Evolutionary conservation across 2,888 invertebrate species (phyloP).

Genomic region (Drosophila peninsularis): DNA sequence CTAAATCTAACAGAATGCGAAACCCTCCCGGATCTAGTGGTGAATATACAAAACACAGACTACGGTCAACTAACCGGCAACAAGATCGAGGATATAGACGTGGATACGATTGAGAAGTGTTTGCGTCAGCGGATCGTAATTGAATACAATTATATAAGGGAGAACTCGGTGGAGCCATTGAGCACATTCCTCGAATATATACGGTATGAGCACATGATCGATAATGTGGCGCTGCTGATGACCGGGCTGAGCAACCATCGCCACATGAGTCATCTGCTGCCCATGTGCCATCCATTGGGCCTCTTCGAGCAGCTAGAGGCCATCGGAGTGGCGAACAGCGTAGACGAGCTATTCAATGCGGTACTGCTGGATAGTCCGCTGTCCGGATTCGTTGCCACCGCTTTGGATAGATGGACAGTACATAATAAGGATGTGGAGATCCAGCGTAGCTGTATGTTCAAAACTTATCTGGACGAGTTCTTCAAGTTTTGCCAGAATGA

Average conservation of each 20-base stretch:
- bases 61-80: slow-evolving; percentile 98
- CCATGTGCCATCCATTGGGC: slow-evolving; percentile 99
- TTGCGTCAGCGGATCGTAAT: slow-evolving; percentile 97
- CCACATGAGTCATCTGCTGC: slow-evolving; percentile 97
- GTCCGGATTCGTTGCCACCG: slow-evolving; percentile 98
- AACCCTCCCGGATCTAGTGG: slow-evolving; percentile 97
- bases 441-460: slow-evolving; percentile 97
- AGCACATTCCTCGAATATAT: slow-evolving; percentile 98
- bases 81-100: slow-evolving; percentile 94
- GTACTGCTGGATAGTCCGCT: slow-evolving; percentile 98
- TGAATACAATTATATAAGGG: slow-evolving; percentile 97
- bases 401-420: slow-evolving; percentile 97
- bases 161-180: slow-evolving; percentile 97
- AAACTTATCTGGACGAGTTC: slow-evolving; percentile 96
- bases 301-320: slow-evolving; percentile 99
- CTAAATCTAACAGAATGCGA: slow-evolving; percentile 99
- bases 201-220: slow-evolving; percentile 99
- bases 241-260: slow-evolving; percentile 98
- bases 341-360: slow-evolving; percentile 98
- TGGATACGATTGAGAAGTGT: slow-evolving; percentile 97
- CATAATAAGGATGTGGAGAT: slow-evolving; percentile 99
- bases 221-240: slow-evolving; percentile 97
- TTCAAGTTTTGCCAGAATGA: slow-evolving; percentile 95
- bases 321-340: slow-evolving; percentile 97
- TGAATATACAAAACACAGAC: slow-evolving; percentile 98